Conservation (phyloP, 2,113 vertebrate species). For the Ammodytes dubius region DNA sequence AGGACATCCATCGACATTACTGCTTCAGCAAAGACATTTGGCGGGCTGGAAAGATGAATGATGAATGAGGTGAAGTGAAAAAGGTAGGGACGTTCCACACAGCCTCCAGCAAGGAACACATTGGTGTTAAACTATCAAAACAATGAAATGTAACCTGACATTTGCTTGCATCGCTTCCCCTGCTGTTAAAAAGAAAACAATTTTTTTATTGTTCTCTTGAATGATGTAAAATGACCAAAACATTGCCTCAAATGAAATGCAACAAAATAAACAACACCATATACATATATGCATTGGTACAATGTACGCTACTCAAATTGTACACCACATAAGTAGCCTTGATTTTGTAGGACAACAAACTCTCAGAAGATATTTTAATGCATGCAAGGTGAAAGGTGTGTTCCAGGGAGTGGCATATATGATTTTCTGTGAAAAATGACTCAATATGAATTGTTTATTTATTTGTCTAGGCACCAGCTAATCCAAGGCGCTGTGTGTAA, state of each 20-base stretch:
- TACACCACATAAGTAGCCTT: background rate
- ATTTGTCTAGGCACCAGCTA: too few species aligned
- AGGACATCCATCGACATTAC: constrained; percentile 28
- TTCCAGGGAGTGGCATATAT: background rate
- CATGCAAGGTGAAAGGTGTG: background rate
- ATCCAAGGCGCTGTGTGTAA: too few species aligned
- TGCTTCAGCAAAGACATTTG: constrained; percentile 22
- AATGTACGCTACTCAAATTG: background rate
- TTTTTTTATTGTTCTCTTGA: background rate
- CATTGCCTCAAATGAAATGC: background rate
- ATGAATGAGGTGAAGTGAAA: background rate
- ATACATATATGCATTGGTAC: too few species aligned
- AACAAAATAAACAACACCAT: background rate
- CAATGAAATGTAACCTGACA: background rate
- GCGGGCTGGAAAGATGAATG: constrained; percentile 12
- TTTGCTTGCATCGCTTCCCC: background rate
- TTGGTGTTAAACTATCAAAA: background rate
- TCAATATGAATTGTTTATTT: too few species aligned
- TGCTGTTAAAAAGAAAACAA: too few species aligned
- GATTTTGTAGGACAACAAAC: constrained; percentile 17
- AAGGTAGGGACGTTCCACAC: constrained; percentile 1
- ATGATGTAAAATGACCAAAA: background rate
- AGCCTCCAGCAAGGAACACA: background rate
- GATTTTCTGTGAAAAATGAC: too few species aligned
- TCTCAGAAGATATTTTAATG: background rate